Conservation (phyloP, 2,888 invertebrate species). For the Taenaris catops region DNA sequence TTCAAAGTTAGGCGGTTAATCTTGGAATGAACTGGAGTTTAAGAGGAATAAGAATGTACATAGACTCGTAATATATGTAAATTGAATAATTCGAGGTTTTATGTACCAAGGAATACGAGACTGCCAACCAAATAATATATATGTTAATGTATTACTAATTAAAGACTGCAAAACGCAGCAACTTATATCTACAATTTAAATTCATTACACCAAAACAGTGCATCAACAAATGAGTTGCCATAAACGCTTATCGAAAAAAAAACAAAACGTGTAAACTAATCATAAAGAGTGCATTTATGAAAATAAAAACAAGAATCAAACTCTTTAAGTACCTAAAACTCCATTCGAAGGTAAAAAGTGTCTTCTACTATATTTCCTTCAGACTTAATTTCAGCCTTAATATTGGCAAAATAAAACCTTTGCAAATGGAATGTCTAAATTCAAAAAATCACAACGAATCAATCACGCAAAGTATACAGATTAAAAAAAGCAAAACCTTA, state of each 20-base stretch:
- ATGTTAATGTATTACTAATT: conserved; percentile 1
- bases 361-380: conserved; percentile 29
- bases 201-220: conserved; percentile 38
- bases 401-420: conserved; percentile 47
- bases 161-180: not conserved
- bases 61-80: not conserved
- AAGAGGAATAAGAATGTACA: not conserved
- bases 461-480: conserved; percentile 31
- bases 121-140: conserved; percentile 17
- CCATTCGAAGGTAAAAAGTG: conserved; percentile 21
- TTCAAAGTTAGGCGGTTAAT: conserved; percentile 11
- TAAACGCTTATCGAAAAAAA: conserved; percentile 33
- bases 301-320: conserved; percentile 30
- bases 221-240: conserved; percentile 38
- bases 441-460: conserved; percentile 56
- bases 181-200: conserved; percentile 14
- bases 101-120: not conserved
- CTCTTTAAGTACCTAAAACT: conserved; percentile 41
- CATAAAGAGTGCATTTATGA: conserved; percentile 61
- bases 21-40: conserved; percentile 5
- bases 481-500: conserved; percentile 24
- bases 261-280: conserved; percentile 42
- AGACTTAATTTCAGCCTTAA: conserved; percentile 62
- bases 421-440: conserved; percentile 64
- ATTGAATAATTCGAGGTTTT: not conserved